phyloP scores from a whole-genome alignment of 1,140 invertebrate genomes.

The Dryas iulia region DNA sequence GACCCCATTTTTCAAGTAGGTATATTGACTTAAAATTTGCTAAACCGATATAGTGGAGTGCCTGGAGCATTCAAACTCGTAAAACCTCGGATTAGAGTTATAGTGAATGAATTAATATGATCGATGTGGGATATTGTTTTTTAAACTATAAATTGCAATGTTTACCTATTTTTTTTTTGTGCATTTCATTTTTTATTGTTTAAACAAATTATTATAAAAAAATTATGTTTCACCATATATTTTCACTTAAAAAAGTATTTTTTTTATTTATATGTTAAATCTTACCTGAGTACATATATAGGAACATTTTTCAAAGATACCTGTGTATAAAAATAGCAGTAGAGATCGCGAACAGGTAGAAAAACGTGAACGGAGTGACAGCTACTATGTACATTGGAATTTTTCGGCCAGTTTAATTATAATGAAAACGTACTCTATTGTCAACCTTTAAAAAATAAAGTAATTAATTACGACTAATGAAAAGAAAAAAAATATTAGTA shows the following conservation, averaged over 20 bases:
- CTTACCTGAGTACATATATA: no score
- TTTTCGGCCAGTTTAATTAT: constrained; percentile 17
- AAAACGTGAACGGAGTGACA: constrained; percentile 24
- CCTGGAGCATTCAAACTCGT: constrained; percentile 14
- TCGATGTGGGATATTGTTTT: no score
- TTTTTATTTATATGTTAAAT: constrained; percentile 12
- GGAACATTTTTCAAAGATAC: no score
- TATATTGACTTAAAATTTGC: no score
- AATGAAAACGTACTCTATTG: constrained; percentile 12
- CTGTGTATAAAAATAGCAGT: no score
- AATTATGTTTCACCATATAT: constrained; percentile 8
- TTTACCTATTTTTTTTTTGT: no score
- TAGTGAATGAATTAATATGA: no score
- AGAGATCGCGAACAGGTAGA: constrained; percentile 21
- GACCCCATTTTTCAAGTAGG: no score
- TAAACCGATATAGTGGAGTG: constrained; percentile 5
- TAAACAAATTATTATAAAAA: constrained; percentile 24
- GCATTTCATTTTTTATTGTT: constrained; percentile 23
- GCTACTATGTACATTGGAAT: constrained; percentile 15
- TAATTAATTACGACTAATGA: constrained; percentile 18
- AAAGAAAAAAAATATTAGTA: constrained; percentile 22
- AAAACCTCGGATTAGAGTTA: no score
- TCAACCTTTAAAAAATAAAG: background rate
- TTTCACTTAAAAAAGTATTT: constrained; percentile 12
- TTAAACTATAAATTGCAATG: no score